Evolutionary conservation across 2,888 invertebrate genomes (phyloP), one percentile per base, ranked within the genome.

Genomic region (Rhyacophila evoluta): DNA sequence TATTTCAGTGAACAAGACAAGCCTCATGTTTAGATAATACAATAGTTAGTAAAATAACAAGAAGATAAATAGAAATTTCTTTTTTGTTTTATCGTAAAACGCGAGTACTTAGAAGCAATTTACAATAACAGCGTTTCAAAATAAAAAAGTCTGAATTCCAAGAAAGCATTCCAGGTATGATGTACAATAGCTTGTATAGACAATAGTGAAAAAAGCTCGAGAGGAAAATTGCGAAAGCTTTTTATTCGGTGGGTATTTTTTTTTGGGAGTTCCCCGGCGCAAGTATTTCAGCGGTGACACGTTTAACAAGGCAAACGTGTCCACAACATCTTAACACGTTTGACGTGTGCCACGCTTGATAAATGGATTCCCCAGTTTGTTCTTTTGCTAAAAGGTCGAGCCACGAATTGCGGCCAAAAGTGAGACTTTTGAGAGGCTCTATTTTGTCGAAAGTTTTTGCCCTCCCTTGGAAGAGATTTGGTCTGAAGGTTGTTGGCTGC

Each of bases 251-350:
- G 29, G 29, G 29, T 55, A 55, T 55, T 55, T 55, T n/a, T n/a
- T 41, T 55, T 55, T 55, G 55, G 55, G 19, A 55, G 55, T 55
- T 55, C 55, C 15, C 19, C 4, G 15, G 55, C 55, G 55, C 29
- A 55, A 55, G 55, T 55, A 55, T 55, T 55, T 55, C 55, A 19
- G 55, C 55, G 55, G 69, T 33, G 29, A 69, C 69, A 69, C 69
- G 69, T 69, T 69, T 69, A 29, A 69, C 69, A 69, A 69, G 69
- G 69, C 69, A 69, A 33, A 69, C 69, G 69, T 69, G 69, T 33
- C 69, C 28, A n/a, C 69, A 69, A 69, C 69, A 33, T 69, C 69
- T 69, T 69, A 29, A 69, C 69, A 69, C 69, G 33, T 69, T 69
- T 69, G 69, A 69, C 69, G 69, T 69, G 33, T 69, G 33, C 29